Evolutionary conservation across 2,113 vertebrate genomes (phyloP).

Genomic region (Xiphorhynchus elegans): DNA sequence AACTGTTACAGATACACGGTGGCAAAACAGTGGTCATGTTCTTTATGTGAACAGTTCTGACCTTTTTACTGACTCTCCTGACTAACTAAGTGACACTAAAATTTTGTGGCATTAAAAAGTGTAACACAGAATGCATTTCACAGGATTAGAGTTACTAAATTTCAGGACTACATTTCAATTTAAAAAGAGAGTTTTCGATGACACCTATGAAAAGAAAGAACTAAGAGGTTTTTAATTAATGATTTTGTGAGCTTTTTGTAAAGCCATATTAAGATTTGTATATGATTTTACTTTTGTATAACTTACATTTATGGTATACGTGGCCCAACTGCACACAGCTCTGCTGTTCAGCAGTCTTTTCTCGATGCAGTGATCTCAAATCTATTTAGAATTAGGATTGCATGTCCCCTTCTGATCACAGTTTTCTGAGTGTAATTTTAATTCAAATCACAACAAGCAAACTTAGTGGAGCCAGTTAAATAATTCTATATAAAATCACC

Average conservation of each 20-base stretch:
- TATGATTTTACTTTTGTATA: background rate
- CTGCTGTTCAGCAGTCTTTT: background rate
- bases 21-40: background rate
- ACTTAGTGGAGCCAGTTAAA: background rate
- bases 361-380: background rate
- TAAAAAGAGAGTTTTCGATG: background rate
- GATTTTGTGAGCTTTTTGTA: background rate
- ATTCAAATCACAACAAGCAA: slow-evolving; percentile 30
- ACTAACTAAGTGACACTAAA: background rate
- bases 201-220: background rate
- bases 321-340: background rate
- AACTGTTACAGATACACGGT: background rate
- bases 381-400: background rate
- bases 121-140: background rate
- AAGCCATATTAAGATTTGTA: background rate
- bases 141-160: background rate
- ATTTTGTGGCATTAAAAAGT: background rate
- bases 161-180: background rate
- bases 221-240: background rate
- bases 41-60: background rate
- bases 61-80: background rate
- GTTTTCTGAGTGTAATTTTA: background rate
- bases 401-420: background rate
- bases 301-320: rapidly evolving
- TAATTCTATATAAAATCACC: slow-evolving; percentile 10